These are phyloP conservation scores for Antigone vipio DNA, from an alignment of 2,113 vertebrate genomes.

Conservation along the genomic window DNA sequence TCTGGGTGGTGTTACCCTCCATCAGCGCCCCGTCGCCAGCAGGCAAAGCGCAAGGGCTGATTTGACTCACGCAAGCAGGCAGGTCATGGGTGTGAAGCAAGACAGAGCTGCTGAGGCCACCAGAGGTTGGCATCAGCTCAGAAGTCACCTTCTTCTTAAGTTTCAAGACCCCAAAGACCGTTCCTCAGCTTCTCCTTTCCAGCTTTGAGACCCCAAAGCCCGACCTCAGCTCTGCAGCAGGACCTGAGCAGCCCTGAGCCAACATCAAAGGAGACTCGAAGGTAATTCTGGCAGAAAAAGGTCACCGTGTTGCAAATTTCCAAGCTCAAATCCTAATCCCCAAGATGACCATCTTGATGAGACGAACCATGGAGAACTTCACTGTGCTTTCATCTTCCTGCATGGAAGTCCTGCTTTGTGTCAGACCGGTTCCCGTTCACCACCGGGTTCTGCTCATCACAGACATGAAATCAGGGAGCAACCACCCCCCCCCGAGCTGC, in stretches of 20 bases:
- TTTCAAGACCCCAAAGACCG: not conserved
- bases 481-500: not conserved
- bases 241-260: not conserved
- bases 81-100: not conserved
- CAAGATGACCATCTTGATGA: not conserved
- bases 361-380: not conserved
- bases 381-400: not conserved
- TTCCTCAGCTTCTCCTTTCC: not conserved
- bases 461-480: not conserved
- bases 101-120: not conserved
- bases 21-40: fast-evolving
- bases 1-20: not conserved
- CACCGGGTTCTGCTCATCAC: not conserved
- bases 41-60: not conserved
- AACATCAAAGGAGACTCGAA: not conserved
- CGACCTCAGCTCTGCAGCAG: not conserved
- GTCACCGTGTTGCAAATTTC: not conserved
- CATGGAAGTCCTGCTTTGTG: not conserved
- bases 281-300: not conserved
- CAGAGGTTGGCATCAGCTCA: not conserved
- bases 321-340: slow-evolving; percentile 15
- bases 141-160: not conserved
- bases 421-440: fast-evolving
- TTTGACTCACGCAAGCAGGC: fast-evolving
- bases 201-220: not conserved